Evolutionary conservation across 2,113 vertebrate genomes (phyloP).

Genomic region (Sisor rabdophorus): DNA sequence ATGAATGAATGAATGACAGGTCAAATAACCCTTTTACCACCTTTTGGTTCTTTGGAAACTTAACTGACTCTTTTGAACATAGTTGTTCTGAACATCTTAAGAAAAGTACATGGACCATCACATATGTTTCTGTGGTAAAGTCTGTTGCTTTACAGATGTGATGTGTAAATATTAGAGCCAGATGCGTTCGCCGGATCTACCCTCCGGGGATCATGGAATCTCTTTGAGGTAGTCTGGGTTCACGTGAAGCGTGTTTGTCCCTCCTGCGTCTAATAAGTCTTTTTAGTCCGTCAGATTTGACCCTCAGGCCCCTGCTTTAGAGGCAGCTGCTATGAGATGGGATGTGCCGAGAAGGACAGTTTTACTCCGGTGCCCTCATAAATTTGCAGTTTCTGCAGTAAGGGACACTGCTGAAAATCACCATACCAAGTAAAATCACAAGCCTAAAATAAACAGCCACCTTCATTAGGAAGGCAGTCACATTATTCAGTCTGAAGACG

Average conservation of each 20-base stretch:
- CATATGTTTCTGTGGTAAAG: background rate
- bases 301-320: conserved; percentile 3
- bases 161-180: background rate
- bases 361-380: conserved; percentile 16
- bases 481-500: conserved; percentile 4
- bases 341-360: conserved; percentile 16
- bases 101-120: no score
- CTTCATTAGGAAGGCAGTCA: conserved; percentile 4
- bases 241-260: background rate
- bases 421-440: background rate
- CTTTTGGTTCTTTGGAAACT: no score
- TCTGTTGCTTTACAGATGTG: conserved; percentile 1
- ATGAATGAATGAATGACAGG: no score
- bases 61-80: no score
- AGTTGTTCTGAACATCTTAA: no score
- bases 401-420: background rate
- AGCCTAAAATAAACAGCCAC: conserved; percentile 18
- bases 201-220: background rate
- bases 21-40: no score
- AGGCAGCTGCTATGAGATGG: background rate
- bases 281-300: background rate
- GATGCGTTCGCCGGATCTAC: background rate
- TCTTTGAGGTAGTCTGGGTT: background rate
- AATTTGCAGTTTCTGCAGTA: conserved; percentile 15
- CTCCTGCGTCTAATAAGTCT: background rate